Conservation (phyloP, 2,113 vertebrate genomes). For the Nettapus auritus region DNA sequence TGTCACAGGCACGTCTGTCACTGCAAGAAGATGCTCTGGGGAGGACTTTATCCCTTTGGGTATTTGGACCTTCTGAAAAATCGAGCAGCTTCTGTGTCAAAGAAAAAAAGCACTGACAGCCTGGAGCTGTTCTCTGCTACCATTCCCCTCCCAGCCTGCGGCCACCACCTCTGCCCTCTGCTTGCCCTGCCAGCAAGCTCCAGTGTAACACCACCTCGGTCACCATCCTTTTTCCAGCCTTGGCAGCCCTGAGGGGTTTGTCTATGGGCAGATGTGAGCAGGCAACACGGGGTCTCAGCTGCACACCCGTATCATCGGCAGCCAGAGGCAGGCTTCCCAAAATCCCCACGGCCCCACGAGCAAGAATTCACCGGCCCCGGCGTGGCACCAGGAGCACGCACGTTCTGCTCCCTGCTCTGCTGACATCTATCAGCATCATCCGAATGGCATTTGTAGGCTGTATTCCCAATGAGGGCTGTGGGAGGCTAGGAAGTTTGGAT, state of each 20-base stretch:
- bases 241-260: background rate
- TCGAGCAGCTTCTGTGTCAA: background rate
- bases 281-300: background rate
- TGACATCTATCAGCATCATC: conserved; percentile 44
- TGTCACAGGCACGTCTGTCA: background rate
- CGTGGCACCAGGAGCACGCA: fast-evolving
- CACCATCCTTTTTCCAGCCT: background rate
- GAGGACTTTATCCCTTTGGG: background rate
- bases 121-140: background rate
- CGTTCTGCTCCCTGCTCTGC: background rate
- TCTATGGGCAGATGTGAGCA: background rate
- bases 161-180: background rate
- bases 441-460: conserved; percentile 53
- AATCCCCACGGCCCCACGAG: background rate
- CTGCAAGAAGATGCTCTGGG: background rate
- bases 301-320: background rate
- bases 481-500: conserved; percentile 66
- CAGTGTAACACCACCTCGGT: background rate
- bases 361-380: background rate
- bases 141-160: background rate
- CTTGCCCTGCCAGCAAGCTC: background rate
- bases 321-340: background rate
- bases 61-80: background rate
- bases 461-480: conserved; percentile 54
- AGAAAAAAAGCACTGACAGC: background rate